phyloP scores from a whole-genome alignment of 2,888 invertebrate species.

The Loripinus fragilis region DNA sequence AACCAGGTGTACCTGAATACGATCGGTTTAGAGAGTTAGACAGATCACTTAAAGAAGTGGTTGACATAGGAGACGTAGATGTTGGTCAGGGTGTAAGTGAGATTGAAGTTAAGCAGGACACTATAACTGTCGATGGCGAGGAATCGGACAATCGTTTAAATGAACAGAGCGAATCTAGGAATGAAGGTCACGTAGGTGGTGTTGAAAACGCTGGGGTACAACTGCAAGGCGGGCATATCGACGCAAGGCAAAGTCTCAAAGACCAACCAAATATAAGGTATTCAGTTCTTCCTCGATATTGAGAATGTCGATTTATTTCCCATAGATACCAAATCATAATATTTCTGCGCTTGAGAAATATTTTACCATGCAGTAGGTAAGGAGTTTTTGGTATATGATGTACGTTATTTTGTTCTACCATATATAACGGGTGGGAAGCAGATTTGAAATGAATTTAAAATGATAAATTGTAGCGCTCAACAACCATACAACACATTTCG shows the following conservation, averaged over 20 bases:
- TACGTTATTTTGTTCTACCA: no score
- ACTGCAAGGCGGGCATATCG: neutral
- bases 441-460: no score
- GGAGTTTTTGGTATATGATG: no score
- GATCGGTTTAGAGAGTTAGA: neutral
- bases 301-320: no score
- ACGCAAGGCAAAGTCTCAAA: neutral
- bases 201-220: neutral
- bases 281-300: no score
- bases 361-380: no score
- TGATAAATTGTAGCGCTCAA: no score
- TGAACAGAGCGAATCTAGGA: neutral
- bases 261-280: constrained; percentile 14
- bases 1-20: neutral
- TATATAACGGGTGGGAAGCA: no score
- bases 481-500: no score
- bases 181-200: neutral
- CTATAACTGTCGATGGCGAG: constrained; percentile 30
- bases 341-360: no score
- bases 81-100: constrained; percentile 44
- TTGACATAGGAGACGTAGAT: constrained; percentile 26
- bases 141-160: neutral
- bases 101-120: constrained; percentile 31
- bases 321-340: no score
- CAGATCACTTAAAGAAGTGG: neutral